These are phyloP conservation scores for Macquaria australasica DNA, from an alignment of 2,113 vertebrate species.

Conservation along the genomic window DNA sequence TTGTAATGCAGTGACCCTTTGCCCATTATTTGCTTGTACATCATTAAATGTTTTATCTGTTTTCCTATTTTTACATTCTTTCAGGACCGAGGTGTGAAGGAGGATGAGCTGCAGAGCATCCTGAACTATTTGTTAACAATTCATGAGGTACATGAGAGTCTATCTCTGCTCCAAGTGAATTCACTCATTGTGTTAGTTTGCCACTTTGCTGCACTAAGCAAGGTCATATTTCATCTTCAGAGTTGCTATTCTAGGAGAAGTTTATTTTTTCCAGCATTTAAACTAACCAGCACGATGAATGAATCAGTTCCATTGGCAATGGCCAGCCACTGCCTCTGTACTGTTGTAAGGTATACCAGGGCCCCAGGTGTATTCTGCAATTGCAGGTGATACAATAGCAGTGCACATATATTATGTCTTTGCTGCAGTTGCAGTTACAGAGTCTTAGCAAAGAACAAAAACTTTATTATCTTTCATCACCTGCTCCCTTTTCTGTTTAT, in stretches of 20 bases:
- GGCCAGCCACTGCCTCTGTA: background rate
- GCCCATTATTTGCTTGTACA: background rate
- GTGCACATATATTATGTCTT: background rate
- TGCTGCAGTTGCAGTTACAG: conserved; percentile 22
- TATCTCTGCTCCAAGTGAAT: background rate
- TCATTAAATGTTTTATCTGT: conserved; percentile 5
- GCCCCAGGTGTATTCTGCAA: conserved; percentile 20
- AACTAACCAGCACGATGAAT: background rate
- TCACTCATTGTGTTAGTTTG: conserved; percentile 16
- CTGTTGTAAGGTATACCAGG: background rate
- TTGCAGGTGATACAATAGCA: conserved; percentile 5
- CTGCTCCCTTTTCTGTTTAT: background rate
- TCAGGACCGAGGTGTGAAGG: conserved; percentile 97
- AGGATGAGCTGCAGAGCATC: conserved; percentile 98
- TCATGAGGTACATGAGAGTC: conserved; percentile 90
- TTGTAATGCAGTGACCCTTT: background rate
- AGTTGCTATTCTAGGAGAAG: background rate
- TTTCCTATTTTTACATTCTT: conserved; percentile 23
- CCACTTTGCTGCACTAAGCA: conserved; percentile 11
- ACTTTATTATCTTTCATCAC: background rate
- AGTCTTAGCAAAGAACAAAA: conserved; percentile 14
- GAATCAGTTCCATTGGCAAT: conserved; percentile 15
- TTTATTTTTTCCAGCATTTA: conserved; percentile 2
- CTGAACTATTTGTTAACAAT: conserved; percentile 97
- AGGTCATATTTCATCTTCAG: conserved; percentile 38